These are phyloP conservation scores for Halcyon smyrnensis DNA, from an alignment of 2,797 vertebrate genomes.

Conservation along the genomic window DNA sequence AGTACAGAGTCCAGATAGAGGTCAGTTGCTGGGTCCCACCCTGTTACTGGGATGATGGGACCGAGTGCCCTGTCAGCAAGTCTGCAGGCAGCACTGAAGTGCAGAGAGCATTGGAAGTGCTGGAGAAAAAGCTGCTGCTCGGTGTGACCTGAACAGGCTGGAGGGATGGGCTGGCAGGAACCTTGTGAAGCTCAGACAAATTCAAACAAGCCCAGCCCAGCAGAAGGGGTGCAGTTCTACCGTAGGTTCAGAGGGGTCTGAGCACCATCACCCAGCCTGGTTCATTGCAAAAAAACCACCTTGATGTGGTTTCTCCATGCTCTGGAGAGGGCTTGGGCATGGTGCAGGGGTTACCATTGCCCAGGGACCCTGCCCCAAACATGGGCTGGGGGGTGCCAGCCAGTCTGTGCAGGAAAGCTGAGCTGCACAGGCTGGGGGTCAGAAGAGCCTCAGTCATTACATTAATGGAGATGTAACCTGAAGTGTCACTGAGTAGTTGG, in stretches of 20 bases:
- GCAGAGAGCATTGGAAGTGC: background rate
- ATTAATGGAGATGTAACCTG: background rate
- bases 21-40: background rate
- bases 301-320: background rate
- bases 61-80: fast-evolving
- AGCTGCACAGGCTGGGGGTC: background rate
- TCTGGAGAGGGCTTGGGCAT: background rate
- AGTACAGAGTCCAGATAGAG: background rate
- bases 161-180: background rate
- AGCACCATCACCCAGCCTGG: background rate
- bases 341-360: background rate
- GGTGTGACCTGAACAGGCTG: background rate
- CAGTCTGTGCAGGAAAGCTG: fast-evolving
- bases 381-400: background rate
- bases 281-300: background rate
- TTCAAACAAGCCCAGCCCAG: background rate
- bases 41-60: background rate
- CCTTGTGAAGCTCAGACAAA: background rate
- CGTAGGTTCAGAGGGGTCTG: background rate
- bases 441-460: background rate
- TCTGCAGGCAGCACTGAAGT: background rate
- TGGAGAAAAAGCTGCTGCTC: background rate
- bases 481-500: background rate
- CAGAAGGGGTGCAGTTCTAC: background rate
- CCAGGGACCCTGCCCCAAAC: background rate